Evolutionary conservation across 2,888 invertebrate genomes (phyloP), one percentile per base, ranked within the genome.

Genomic region (Melanostoma mellinum): DNA sequence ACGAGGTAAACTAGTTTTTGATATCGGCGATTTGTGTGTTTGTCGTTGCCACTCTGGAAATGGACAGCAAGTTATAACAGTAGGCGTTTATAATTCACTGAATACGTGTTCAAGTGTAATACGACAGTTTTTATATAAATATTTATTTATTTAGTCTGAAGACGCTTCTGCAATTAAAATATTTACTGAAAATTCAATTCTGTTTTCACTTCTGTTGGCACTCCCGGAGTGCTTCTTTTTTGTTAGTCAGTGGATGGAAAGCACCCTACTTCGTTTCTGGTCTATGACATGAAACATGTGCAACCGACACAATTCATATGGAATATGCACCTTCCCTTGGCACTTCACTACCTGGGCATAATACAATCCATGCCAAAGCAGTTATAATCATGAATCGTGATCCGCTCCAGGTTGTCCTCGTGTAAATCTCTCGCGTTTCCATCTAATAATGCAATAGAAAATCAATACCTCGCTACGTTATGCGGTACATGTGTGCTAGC

Each of bases 361-460:
- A 53, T 71, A 63, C 35, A 71, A 58, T 35, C 46, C 53, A 50
- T 50, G 35, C 58, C 53, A 63, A 32, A 42, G 20, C 44, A 9
- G 60, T 50, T 63, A 48, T 58, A 44, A 76, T 36, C 46, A 48
- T 52, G 35, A 63, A 4, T 36, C 69, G 38, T 72, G 63, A 65
- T 58, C 48, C 38, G 69, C 75, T 52, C 20, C 50, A 46, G 63
- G 58, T 71, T 6, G 40, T 71, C 40, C 52, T 69, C 58, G 63
- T 71, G 80, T 76, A 77, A 76, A 71, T 67, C 65, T 71, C 80
- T 72, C 65, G 71, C 63, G 65, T 65, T 81, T 65, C 80, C 33
- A 72, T 76, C 36, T 52, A 20, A 77, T 65, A 67, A 72, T 72
- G 77, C 71, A 81, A 76, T 60, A 76, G 65, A 72, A 67, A 81